Percentiles rank a stretch among this genome's conserved stretches.
Evolutionary conservation across 2,888 invertebrate genomes (phyloP).

Genomic region (Tipula vernalis): DNA sequence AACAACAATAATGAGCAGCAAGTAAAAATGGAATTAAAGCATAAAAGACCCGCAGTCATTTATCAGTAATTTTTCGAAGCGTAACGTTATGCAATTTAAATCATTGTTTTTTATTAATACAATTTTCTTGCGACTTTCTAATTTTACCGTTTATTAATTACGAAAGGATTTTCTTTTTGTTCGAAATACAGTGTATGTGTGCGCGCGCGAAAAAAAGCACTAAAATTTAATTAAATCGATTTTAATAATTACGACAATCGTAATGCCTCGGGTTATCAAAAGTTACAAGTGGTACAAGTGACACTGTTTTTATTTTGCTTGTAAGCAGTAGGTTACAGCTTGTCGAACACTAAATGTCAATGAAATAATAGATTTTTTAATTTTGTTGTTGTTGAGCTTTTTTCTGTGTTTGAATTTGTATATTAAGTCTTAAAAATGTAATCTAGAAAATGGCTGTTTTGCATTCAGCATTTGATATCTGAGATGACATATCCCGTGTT

Average conservation of each 20-base stretch:
- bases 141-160: not conserved
- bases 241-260: not conserved
- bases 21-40: not conserved
- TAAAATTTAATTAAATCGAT: not conserved
- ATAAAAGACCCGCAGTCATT: not conserved
- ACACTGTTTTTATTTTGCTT: too few relatives aligned
- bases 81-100: not conserved
- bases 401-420: too few relatives aligned
- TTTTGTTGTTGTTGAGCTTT: too few relatives aligned
- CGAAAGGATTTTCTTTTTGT: not conserved
- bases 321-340: too few relatives aligned
- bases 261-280: not conserved
- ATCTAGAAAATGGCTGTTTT: too few relatives aligned
- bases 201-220: not conserved
- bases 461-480: too few relatives aligned
- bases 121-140: not conserved
- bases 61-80: not conserved
- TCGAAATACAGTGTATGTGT: not conserved
- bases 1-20: not conserved
- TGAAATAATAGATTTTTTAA: too few relatives aligned
- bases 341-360: too few relatives aligned
- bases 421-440: too few relatives aligned
- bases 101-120: not conserved
- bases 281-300: not conserved
- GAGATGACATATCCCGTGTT: too few relatives aligned